Percentiles rank a stretch among this genome's conserved stretches.
Conservation (phyloP, 2,888 invertebrate genomes). For the Hydroisotoma schaefferi region DNA sequence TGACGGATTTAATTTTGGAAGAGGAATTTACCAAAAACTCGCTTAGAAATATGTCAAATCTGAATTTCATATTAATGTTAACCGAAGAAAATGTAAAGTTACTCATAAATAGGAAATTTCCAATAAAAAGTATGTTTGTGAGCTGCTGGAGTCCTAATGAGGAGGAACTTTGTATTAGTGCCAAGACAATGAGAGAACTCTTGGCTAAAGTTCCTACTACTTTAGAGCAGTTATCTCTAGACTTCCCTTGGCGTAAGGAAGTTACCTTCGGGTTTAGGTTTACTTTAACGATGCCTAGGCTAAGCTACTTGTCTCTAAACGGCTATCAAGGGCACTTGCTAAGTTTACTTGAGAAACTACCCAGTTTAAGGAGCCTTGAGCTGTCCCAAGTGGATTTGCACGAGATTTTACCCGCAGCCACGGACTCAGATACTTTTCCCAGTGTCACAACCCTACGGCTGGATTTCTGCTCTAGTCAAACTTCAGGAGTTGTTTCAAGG, state of each 20-base stretch:
- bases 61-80: conserved; percentile 6
- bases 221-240: conserved; percentile 4
- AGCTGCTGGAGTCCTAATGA: conserved; percentile 10
- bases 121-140: conserved; percentile 5
- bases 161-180: not conserved
- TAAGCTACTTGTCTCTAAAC: not conserved
- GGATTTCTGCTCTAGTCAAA: conserved; percentile 5
- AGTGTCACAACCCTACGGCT: not conserved
- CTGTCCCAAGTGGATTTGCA: conserved; percentile 11
- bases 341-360: conserved; percentile 3
- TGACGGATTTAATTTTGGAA: conserved; percentile 3
- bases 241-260: conserved; percentile 10
- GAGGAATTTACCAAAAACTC: not conserved
- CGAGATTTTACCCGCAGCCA: conserved; percentile 3
- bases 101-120: conserved; percentile 1
- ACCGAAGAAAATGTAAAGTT: conserved; percentile 2
- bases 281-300: not conserved
- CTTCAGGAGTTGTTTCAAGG: conserved; percentile 3
- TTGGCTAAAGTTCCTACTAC: not conserved
- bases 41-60: not conserved
- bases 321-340: conserved; percentile 9
- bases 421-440: not conserved
- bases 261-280: not conserved
- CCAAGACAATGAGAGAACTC: not conserved
- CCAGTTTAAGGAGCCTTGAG: not conserved